These are phyloP conservation scores for Pipra filicauda DNA, from an alignment of 2,113 vertebrate species.

Conservation along the genomic window DNA sequence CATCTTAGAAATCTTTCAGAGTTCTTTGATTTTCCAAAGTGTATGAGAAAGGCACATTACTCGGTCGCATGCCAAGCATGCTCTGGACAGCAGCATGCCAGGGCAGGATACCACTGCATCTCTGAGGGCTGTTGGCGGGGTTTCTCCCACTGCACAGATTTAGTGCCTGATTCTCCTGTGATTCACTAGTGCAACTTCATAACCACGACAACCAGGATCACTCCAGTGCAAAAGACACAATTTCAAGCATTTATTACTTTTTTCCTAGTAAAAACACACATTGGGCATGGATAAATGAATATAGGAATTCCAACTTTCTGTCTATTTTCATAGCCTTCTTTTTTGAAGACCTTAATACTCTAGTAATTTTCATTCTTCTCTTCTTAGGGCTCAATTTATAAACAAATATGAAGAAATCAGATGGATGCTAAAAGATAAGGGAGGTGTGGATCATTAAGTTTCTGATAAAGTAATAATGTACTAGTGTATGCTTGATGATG, in stretches of 20 bases:
- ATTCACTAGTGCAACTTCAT: neutral
- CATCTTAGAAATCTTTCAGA: neutral
- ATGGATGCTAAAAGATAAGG: neutral
- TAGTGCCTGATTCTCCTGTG: neutral
- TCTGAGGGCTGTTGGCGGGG: neutral
- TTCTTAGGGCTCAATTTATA: neutral
- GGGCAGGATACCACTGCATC: neutral
- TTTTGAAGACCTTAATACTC: neutral
- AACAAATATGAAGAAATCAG: neutral
- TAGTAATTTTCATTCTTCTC: neutral
- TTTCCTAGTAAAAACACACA: neutral
- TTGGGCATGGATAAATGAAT: neutral
- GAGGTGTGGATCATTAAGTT: neutral
- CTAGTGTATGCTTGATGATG: neutral
- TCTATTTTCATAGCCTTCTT: neutral
- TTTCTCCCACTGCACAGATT: neutral
- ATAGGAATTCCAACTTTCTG: neutral
- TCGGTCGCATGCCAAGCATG: neutral
- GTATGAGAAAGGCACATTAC: neutral
- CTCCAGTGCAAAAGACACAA: neutral
- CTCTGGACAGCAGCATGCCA: neutral
- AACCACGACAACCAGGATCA: neutral
- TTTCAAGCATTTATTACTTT: neutral
- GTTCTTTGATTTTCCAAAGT: neutral
- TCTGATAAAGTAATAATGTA: neutral